phyloP scores from a whole-genome alignment of 2,113 vertebrate species.

The Megaceryle maxima region DNA sequence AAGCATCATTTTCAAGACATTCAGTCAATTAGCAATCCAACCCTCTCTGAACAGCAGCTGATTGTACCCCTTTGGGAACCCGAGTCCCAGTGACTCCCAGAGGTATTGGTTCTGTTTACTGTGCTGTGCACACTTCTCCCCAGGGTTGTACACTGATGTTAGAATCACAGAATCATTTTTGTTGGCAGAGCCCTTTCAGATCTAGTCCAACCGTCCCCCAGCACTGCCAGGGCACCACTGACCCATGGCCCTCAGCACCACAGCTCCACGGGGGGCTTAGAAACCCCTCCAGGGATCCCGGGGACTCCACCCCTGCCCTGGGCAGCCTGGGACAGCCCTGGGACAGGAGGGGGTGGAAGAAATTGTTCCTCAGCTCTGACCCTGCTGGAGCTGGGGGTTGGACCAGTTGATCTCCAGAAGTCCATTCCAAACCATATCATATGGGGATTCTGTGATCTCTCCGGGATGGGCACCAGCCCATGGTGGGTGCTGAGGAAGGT shows the following conservation, averaged over 20 bases:
- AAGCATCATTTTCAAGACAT: not conserved
- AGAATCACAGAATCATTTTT: no score
- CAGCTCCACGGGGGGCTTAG: no score
- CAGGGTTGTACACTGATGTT: rapidly evolving
- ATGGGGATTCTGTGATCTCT: not conserved
- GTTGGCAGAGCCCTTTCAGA: no score
- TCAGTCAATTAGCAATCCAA: not conserved
- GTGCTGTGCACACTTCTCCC: not conserved
- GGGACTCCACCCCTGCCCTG: not conserved
- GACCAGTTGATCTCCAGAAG: not conserved
- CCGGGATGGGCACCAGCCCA: not conserved
- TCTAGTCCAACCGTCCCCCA: no score
- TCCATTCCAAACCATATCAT: not conserved
- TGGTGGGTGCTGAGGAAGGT: not conserved
- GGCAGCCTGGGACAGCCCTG: no score
- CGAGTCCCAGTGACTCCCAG: not conserved
- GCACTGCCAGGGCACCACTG: no score
- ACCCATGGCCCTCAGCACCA: no score
- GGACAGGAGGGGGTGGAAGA: no score
- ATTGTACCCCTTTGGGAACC: not conserved
- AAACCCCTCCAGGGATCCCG: no score
- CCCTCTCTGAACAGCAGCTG: not conserved
- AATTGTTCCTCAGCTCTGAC: not conserved
- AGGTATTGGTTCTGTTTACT: not conserved
- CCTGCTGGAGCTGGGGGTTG: not conserved